A percentile compares a stretch with the other conserved stretches of the same genome.
Evolutionary conservation across 2,888 invertebrate species (phyloP).

Genomic region (Melangyna quadrimaculata): DNA sequence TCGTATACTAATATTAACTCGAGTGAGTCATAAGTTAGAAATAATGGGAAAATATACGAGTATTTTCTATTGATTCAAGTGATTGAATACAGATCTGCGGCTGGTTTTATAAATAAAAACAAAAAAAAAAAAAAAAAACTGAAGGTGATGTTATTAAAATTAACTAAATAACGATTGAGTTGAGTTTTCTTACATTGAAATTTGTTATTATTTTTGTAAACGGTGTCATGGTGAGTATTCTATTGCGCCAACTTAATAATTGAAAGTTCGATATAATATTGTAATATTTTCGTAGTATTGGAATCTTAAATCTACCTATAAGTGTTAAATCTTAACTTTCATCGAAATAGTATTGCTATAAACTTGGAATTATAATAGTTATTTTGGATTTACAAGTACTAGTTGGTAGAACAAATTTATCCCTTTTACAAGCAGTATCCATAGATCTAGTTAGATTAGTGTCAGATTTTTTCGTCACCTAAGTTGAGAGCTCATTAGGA

Average conservation of each 20-base stretch:
- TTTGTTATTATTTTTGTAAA: neutral
- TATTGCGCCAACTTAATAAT: neutral
- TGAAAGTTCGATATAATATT: neutral
- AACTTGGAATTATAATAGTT: too few relatives aligned
- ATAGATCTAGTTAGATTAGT: too few relatives aligned
- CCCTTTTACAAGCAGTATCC: too few relatives aligned
- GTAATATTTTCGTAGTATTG: neutral
- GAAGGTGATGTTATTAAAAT: conserved; percentile 18
- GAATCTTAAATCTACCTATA: too few relatives aligned
- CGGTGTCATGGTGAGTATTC: neutral
- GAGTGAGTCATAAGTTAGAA: conserved; percentile 26
- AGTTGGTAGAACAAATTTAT: too few relatives aligned
- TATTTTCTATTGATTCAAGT: conserved; percentile 11
- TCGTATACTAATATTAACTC: neutral
- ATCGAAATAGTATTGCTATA: too few relatives aligned
- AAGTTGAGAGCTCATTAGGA: too few relatives aligned
- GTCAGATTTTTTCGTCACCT: too few relatives aligned
- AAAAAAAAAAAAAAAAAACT: too few relatives aligned
- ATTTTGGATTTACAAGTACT: too few relatives aligned
- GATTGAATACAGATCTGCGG: neutral
- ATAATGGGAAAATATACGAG: neutral
- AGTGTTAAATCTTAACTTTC: too few relatives aligned
- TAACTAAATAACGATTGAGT: neutral
- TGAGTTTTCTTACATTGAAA: neutral
- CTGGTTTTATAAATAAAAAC: conserved; percentile 15